phyloP scores from a whole-genome alignment of 53 echinoderm and acorn worm genomes.

The Stichopus horrens region DNA sequence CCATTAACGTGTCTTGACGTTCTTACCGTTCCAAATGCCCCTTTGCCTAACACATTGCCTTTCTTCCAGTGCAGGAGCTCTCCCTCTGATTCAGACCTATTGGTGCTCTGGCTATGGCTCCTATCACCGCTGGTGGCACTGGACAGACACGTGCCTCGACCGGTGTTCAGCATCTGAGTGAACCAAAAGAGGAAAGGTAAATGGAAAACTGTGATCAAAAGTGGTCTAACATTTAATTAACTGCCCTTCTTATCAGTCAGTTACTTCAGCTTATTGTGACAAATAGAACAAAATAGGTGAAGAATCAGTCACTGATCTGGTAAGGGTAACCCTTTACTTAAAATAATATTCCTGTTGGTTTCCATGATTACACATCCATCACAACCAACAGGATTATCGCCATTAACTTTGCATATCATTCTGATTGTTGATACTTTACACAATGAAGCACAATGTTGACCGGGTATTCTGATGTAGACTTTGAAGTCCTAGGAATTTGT shows the following conservation, averaged over 20 bases:
- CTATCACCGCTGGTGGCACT: slow-evolving; percentile 73
- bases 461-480: too few species aligned
- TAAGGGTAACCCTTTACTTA: too few species aligned
- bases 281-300: too few species aligned
- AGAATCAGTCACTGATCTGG: too few species aligned
- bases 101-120: slow-evolving; percentile 81
- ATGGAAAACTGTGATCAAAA: background rate
- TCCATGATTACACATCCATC: too few species aligned
- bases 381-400: too few species aligned
- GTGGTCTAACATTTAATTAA: background rate
- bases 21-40: slow-evolving; percentile 94
- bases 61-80: slow-evolving; percentile 96
- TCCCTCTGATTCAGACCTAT: slow-evolving; percentile 73
- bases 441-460: too few species aligned
- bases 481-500: too few species aligned
- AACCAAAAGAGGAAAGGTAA: background rate
- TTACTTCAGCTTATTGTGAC: background rate
- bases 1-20: too few species aligned
- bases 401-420: too few species aligned
- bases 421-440: too few species aligned
- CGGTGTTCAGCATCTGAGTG: slow-evolving; percentile 50
- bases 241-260: background rate
- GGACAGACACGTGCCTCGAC: slow-evolving; percentile 25
- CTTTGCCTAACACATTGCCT: slow-evolving; percentile 86
- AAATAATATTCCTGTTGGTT: too few species aligned